Evolutionary conservation across 2,888 invertebrate genomes (phyloP).

Genomic region (Epsilonema sp.): DNA sequence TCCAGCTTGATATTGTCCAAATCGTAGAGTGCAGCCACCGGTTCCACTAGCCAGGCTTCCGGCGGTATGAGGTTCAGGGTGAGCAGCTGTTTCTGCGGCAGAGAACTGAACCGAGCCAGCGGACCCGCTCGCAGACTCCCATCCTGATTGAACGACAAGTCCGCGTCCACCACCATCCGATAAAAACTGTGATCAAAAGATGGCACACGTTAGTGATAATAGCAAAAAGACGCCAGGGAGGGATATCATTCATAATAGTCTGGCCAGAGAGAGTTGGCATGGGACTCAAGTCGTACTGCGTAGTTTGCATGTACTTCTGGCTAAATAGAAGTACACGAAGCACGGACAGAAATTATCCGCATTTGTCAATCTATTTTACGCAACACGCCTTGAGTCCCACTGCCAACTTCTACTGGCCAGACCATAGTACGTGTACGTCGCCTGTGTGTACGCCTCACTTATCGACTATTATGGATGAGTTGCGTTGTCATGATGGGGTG

Average conservation of each 20-base stretch:
- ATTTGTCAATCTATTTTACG: too few species aligned
- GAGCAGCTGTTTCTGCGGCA: slow-evolving; percentile 73
- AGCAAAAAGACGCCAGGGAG: slow-evolving; percentile 9
- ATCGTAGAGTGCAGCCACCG: slow-evolving; percentile 42
- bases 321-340: too few species aligned
- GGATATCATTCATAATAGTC: too few species aligned
- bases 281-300: too few species aligned
- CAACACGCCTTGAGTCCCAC: too few species aligned
- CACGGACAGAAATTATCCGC: too few species aligned
- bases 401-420: too few species aligned
- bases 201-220: background rate
- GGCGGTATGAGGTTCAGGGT: slow-evolving; percentile 51
- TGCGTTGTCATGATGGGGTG: too few species aligned
- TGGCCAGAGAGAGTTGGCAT: too few species aligned
- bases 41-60: slow-evolving; percentile 67
- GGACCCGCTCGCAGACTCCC: slow-evolving; percentile 51
- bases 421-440: background rate
- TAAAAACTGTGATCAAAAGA: slow-evolving; percentile 60
- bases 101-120: slow-evolving; percentile 59
- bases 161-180: slow-evolving; percentile 75
- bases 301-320: too few species aligned
- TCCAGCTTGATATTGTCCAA: slow-evolving; percentile 87
- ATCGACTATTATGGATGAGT: too few species aligned
- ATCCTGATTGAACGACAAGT: slow-evolving; percentile 53
- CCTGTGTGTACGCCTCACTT: background rate